Conservation (phyloP, 2,797 vertebrate genomes). For the Anolis apletophallus region DNA sequence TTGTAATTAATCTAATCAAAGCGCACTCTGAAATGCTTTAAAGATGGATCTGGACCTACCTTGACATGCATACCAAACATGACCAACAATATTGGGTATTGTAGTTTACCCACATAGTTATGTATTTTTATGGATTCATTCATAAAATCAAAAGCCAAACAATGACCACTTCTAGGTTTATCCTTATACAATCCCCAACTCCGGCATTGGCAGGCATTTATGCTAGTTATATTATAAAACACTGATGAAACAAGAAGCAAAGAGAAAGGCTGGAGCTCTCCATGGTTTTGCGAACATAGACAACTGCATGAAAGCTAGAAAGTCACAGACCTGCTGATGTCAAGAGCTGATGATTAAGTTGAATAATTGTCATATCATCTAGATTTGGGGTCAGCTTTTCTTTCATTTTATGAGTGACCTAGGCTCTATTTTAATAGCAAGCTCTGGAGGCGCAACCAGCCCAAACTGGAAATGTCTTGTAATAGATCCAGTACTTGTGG, state of each 20-base stretch:
- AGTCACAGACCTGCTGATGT: neutral
- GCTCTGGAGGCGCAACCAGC: neutral
- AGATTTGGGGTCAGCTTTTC: neutral
- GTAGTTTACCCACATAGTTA: no score
- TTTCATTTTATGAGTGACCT: neutral
- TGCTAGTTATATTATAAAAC: neutral
- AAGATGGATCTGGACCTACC: no score
- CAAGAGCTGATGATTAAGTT: neutral
- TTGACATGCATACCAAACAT: no score
- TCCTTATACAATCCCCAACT: no score
- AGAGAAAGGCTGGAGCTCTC: neutral
- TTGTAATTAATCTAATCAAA: no score
- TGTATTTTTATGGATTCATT: no score
- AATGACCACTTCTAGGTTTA: no score
- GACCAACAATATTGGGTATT: no score
- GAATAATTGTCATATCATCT: neutral
- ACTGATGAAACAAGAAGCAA: neutral
- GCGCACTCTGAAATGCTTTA: no score
- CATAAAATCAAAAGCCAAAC: no score
- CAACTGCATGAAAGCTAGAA: neutral
- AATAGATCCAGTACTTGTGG: neutral
- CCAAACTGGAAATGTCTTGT: neutral
- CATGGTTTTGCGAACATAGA: neutral
- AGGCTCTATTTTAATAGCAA: neutral
- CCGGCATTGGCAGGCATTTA: no score